Base-by-base conservation (phyloP, 2,888 invertebrate genomes). In the Hermaeophaga mercurialis region DNA sequence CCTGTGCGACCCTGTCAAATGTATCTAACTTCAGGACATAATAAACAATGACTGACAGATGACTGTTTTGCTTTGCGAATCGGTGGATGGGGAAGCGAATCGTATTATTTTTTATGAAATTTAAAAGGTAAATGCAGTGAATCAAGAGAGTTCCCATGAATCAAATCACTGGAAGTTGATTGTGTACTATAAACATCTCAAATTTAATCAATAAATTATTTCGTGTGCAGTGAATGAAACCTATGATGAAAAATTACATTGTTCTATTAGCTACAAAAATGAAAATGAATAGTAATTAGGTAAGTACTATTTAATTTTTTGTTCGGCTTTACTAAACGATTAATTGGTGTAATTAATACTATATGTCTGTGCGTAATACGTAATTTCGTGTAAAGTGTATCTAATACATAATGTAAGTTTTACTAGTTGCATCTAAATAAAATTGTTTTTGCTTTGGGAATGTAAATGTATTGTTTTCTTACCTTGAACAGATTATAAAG, bases 241-340 rank as follows among this genome's bases (percentile, higher is more conserved):
- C 1, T 24, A 39, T 38, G 11, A 48, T 39, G 48, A 28, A 38
- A 48, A 48, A 26, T 54, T 50, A 36, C 50, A 41, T 54, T 34
- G 28, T 50, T 48, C 9, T 41, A 6, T 7, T 39, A 18, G 28
- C 22, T 54, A 46, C 45, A 55, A 28, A 52, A 39, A 56, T 39
- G 57, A 59, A 58, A 34, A 56, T 41, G 57, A 59, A 58, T 38
- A 58, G 49, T 62, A 63, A 64, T 63, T 64, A 67, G 66, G 66
- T 67, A 59, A 65, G 66, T 46, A 24, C 54, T 24, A 17, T 43
- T n/a, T 41, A 19, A 28, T 43, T 19, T 45, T 31, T 17, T 15
- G 15, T 8, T 5, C 5, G 9, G 7, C 14, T 33, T 12, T 33
- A 33, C 14, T 33, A 33, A 4, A 14, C 2, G 12, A 14, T 33